Percentiles rank a stretch among this genome's conserved stretches.
phyloP scores from a whole-genome alignment of 2,797 vertebrate species.

The Calcarius lapponicus region DNA sequence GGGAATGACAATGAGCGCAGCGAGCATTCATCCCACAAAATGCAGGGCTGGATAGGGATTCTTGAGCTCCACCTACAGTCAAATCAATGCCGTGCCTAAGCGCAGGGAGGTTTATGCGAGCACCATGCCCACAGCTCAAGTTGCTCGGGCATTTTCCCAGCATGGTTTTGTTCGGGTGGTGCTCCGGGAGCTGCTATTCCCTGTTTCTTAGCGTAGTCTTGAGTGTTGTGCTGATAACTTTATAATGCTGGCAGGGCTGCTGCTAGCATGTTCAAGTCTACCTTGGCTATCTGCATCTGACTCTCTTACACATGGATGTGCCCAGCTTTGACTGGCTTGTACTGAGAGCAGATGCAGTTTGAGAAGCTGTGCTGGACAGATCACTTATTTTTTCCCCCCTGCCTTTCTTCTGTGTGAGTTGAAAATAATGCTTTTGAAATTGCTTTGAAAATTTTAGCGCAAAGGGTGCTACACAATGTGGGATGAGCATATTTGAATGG shows the following conservation, averaged over 20 bases:
- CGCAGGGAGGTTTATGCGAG: not conserved
- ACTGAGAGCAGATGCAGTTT: not conserved
- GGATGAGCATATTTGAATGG: not conserved
- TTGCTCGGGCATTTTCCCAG: not conserved
- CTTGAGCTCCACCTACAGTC: conserved; percentile 35
- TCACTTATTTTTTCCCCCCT: not conserved
- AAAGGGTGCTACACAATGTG: not conserved
- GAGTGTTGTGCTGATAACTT: not conserved
- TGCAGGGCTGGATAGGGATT: not conserved
- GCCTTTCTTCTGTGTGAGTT: not conserved
- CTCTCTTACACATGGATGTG: not conserved
- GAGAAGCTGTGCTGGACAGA: not conserved
- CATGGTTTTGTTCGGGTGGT: not conserved
- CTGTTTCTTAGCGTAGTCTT: not conserved
- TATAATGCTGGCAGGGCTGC: not conserved
- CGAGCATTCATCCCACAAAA: fast-evolving
- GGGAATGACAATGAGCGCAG: not conserved
- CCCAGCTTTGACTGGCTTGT: not conserved
- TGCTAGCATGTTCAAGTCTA: not conserved
- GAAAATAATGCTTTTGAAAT: not conserved
- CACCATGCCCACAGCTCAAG: not conserved
- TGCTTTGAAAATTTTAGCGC: not conserved
- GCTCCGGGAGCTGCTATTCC: not conserved
- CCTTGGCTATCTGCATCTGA: not conserved
- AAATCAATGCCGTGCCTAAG: not conserved